Evolutionary conservation across 1,140 invertebrate species (phyloP).

Genomic region (Drosophila santomea): DNA sequence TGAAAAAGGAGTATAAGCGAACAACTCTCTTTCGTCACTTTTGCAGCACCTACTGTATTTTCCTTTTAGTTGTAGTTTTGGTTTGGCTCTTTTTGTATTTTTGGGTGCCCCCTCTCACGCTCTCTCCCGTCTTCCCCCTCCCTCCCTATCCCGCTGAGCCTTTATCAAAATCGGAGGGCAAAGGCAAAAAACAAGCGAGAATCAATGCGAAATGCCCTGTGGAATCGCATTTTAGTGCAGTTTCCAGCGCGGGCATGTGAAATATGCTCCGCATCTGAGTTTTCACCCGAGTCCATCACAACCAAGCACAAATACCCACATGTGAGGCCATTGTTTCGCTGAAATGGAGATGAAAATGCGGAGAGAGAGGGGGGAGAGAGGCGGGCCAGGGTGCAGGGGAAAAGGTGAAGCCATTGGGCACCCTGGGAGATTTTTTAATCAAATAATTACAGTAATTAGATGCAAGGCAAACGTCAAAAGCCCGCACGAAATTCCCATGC

Average conservation of each 20-base stretch:
- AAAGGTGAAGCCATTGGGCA: constrained; percentile 50
- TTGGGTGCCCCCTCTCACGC: constrained; percentile 38
- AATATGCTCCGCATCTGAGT: constrained; percentile 54
- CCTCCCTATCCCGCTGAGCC: constrained; percentile 53
- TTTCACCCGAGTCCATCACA: constrained; percentile 44
- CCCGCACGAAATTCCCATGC: constrained; percentile 57
- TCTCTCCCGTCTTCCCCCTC: constrained; percentile 16
- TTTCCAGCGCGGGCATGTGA: constrained; percentile 44
- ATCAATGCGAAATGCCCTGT: constrained; percentile 37
- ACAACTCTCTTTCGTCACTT: background rate
- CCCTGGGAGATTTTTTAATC: constrained; percentile 81
- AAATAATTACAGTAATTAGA: constrained; percentile 80
- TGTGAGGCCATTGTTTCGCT: constrained; percentile 35
- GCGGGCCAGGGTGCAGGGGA: constrained; percentile 9
- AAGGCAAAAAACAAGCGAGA: constrained; percentile 11
- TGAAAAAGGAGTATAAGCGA: no score
- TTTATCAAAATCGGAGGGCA: constrained; percentile 53
- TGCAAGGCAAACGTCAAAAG: constrained; percentile 54
- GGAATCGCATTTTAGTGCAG: constrained; percentile 44
- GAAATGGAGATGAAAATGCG: constrained; percentile 43
- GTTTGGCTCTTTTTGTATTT: constrained; percentile 15
- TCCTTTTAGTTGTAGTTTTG: constrained; percentile 8
- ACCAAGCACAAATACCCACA: constrained; percentile 30
- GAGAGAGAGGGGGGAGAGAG: background rate
- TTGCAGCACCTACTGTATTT: constrained; percentile 17